A percentile compares a stretch with the other conserved stretches of the same genome.
Conservation (phyloP, 2,797 vertebrate species). For the Bovichtus diacanthus region DNA sequence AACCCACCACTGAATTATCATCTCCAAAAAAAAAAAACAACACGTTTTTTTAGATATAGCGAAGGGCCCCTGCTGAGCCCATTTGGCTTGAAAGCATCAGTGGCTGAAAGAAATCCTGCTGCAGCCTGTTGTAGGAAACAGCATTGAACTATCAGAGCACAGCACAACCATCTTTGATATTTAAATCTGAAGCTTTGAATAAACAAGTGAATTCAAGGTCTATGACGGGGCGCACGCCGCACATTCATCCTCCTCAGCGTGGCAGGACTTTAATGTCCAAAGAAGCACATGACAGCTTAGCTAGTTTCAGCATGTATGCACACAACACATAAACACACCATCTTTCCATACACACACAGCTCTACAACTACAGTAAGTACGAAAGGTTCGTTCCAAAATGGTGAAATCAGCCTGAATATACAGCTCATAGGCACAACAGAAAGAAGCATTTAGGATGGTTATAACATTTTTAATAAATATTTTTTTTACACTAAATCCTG, state of each 20-base stretch:
- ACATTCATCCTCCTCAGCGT: conserved; percentile 54
- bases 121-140: too few species aligned
- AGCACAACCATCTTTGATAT: conserved; percentile 81
- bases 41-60: conserved; percentile 31
- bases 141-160: conserved; percentile 64
- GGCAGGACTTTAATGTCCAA: conserved; percentile 68
- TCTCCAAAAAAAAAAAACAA: conserved; percentile 39
- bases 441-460: not conserved
- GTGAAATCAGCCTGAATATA: not conserved
- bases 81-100: conserved; percentile 63
- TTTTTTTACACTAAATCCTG: not conserved
- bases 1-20: conserved; percentile 32
- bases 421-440: not conserved
- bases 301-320: conserved; percentile 21
- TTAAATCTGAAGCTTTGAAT: conserved; percentile 78
- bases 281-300: conserved; percentile 13
- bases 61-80: conserved; percentile 8
- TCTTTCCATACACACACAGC: not conserved
- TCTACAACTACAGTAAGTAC: not conserved
- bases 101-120: conserved; percentile 66
- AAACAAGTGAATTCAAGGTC: conserved; percentile 61
- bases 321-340: conserved; percentile 3
- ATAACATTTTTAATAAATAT: not conserved
- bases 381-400: not conserved
- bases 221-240: conserved; percentile 42